phyloP scores from a whole-genome alignment of 2,113 vertebrate genomes.

The Sapajus apella region DNA sequence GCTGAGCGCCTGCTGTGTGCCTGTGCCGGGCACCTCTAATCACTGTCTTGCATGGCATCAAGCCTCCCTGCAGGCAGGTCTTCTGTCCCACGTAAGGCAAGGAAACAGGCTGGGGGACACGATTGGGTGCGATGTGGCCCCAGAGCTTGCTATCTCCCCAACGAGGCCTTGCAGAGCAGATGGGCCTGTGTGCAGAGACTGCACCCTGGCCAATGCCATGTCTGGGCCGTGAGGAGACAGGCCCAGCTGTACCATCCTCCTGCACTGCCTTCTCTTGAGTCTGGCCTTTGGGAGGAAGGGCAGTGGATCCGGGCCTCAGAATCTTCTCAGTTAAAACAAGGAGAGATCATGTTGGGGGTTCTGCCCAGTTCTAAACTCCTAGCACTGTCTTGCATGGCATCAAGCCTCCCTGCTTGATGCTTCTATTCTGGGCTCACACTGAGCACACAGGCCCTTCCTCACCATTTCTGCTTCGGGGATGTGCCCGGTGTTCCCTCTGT shows the following conservation, averaged over 20 bases:
- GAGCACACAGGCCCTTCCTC: background rate
- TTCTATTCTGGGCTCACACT: background rate
- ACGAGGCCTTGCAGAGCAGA: no score
- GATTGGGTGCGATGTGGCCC: background rate
- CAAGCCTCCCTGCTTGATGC: no score
- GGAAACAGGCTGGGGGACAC: background rate
- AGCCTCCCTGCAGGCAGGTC: background rate
- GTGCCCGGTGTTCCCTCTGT: accelerated
- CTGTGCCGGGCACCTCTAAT: background rate
- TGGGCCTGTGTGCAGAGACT: background rate
- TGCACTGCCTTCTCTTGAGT: background rate
- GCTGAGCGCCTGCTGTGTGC: background rate
- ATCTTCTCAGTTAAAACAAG: background rate
- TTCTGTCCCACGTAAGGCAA: no score
- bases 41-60: background rate
- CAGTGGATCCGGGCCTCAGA: background rate
- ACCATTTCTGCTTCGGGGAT: background rate
- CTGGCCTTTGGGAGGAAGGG: background rate
- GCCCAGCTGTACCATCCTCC: background rate
- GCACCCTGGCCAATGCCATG: accelerated
- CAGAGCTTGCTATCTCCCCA: background rate
- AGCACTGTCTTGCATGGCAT: background rate
- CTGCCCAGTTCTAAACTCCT: background rate
- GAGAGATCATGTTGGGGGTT: background rate
- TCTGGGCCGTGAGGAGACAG: accelerated